Conservation (phyloP, 2,797 vertebrate genomes). For the Sitta carolinensis region DNA sequence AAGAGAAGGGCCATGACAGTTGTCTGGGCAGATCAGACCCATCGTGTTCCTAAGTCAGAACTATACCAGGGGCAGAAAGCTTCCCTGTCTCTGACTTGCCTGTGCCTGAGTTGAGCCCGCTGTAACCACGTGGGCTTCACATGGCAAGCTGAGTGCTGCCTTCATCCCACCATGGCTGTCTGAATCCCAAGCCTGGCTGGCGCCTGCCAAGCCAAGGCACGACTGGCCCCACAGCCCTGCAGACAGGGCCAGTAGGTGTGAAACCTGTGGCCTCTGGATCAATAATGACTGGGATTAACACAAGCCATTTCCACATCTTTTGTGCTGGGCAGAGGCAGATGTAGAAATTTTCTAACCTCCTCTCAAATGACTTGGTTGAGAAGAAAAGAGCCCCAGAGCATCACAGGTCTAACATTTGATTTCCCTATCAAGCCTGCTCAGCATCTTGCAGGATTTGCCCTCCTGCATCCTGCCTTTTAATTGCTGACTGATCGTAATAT, state of each 20-base stretch:
- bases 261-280: background rate
- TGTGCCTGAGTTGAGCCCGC: rapidly evolving
- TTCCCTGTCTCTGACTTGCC: background rate
- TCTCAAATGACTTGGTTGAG: background rate
- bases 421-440: conserved; percentile 44
- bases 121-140: rapidly evolving
- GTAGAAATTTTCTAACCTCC: background rate
- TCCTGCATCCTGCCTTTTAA: conserved; percentile 67
- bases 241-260: rapidly evolving
- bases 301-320: background rate
- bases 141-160: rapidly evolving
- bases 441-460: conserved; percentile 53
- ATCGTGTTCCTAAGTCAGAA: background rate
- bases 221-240: background rate
- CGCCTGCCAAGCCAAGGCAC: background rate
- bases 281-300: background rate
- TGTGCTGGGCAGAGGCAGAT: background rate
- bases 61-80: background rate
- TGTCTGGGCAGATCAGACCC: background rate
- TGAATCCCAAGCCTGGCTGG: background rate
- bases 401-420: conserved; percentile 24
- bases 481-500: conserved; percentile 70
- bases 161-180: background rate
- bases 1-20: background rate
- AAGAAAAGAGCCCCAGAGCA: background rate